A percentile compares a stretch with the other conserved stretches of the same genome.
Conservation (phyloP, 1,140 invertebrate genomes). For the Araneus ventricosus region DNA sequence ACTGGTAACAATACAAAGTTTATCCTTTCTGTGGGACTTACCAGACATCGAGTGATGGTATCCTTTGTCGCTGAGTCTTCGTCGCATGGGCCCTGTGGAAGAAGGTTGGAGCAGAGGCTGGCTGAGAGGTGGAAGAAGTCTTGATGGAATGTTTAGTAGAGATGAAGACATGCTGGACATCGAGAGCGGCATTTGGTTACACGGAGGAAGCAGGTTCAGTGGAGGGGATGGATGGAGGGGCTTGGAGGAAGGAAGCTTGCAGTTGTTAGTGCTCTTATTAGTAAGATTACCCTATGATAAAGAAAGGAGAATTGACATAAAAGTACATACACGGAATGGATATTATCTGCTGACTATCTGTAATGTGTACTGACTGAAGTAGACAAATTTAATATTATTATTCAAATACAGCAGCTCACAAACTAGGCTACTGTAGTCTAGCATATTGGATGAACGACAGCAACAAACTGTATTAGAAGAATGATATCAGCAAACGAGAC, state of each 20-base stretch:
- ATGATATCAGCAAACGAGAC: too few species aligned
- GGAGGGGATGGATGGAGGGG: slow-evolving; percentile 26
- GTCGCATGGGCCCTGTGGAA: slow-evolving; percentile 71
- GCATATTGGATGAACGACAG: too few species aligned
- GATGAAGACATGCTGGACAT: slow-evolving; percentile 42
- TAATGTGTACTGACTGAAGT: too few species aligned
- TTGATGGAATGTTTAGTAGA: slow-evolving; percentile 61
- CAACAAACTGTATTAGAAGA: too few species aligned
- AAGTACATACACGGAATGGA: not conserved
- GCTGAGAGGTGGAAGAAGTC: slow-evolving; percentile 56
- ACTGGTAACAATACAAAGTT: too few species aligned
- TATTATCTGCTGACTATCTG: too few species aligned
- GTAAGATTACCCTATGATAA: not conserved
- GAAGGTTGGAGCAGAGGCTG: slow-evolving; percentile 64
- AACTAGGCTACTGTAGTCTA: too few species aligned
- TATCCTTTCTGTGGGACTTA: slow-evolving; percentile 1
- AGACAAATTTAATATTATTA: too few species aligned
- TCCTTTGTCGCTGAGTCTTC: slow-evolving; percentile 77
- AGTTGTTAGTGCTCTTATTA: slow-evolving; percentile 26
- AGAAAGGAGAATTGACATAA: not conserved
- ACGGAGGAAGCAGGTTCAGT: slow-evolving; percentile 46
- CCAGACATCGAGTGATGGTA: slow-evolving; percentile 65
- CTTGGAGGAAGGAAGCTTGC: slow-evolving; percentile 2
- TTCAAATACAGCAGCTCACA: too few species aligned
- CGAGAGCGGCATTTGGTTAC: slow-evolving; percentile 50